Conservation (phyloP, 2,113 vertebrate genomes). For the Trematocara stigmaticum region DNA sequence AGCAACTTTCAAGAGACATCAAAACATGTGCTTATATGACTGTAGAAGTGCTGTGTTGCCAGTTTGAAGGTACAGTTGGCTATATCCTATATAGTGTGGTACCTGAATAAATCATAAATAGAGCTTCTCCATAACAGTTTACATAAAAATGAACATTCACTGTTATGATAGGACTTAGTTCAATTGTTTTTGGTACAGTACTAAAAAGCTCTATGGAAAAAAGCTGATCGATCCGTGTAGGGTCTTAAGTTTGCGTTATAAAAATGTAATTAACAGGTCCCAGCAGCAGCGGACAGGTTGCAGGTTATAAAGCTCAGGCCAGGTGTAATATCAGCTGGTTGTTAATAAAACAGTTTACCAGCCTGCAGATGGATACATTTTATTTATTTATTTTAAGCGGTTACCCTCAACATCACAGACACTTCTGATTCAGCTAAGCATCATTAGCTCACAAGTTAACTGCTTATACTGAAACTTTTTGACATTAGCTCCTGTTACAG, state of each 20-base stretch:
- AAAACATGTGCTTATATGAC: neutral
- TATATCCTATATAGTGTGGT: neutral
- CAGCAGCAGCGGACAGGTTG: neutral
- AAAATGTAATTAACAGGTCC: neutral
- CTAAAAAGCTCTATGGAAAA: neutral
- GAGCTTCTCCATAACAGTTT: neutral
- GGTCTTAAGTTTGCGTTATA: neutral
- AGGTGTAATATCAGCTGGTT: neutral
- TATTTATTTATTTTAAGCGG: neutral
- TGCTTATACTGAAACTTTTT: conserved; percentile 17
- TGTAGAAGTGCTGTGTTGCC: neutral
- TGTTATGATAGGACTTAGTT: neutral
- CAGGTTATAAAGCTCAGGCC: neutral
- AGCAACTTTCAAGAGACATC: neutral
- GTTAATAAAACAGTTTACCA: neutral
- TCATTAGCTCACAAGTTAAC: neutral
- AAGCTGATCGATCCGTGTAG: neutral
- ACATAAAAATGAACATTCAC: neutral
- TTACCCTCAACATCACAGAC: neutral
- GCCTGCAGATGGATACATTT: neutral
- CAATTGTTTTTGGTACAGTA: neutral
- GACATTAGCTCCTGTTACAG: neutral
- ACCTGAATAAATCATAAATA: neutral
- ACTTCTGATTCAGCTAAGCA: neutral
- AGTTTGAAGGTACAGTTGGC: neutral